Conservation (phyloP, 2,797 vertebrate genomes). For the Poeciliopsis paucimaculata region DNA sequence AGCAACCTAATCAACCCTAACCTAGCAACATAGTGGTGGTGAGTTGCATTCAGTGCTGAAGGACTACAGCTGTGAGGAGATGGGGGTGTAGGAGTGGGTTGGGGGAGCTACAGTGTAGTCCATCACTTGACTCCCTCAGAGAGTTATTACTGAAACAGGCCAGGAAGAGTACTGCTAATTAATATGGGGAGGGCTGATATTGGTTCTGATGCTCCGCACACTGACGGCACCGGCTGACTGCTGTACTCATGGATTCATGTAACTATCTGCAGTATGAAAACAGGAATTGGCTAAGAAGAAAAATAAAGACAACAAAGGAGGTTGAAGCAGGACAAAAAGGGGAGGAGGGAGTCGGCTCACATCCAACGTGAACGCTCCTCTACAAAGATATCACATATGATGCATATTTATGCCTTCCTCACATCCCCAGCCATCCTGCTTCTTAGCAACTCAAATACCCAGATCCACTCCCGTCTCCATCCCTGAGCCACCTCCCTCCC, state of each 20-base stretch:
- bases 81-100: constrained; percentile 3
- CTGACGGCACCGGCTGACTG: constrained; percentile 45
- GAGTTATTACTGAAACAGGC: constrained; percentile 82
- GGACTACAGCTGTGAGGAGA: constrained; percentile 52
- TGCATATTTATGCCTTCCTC: constrained; percentile 61
- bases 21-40: constrained; percentile 3
- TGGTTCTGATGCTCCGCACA: constrained; percentile 80
- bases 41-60: constrained; percentile 42
- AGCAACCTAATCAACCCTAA: background rate
- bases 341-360: constrained; percentile 20
- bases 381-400: constrained; percentile 56
- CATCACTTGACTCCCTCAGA: constrained; percentile 78
- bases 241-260: background rate
- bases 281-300: constrained; percentile 39
- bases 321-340: constrained; percentile 22
- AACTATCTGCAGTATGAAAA: background rate
- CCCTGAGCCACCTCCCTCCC: constrained; percentile 5
- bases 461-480: constrained; percentile 21
- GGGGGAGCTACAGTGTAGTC: constrained; percentile 28
- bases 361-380: constrained; percentile 49
- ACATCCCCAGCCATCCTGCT: constrained; percentile 17
- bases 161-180: constrained; percentile 73
- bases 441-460: constrained; percentile 25
- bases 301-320: background rate
- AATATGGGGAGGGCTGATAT: constrained; percentile 80